Evolutionary conservation across 2,797 vertebrate species (phyloP), one percentile per base, ranked within the genome.

Genomic region (Sciurus carolinensis): DNA sequence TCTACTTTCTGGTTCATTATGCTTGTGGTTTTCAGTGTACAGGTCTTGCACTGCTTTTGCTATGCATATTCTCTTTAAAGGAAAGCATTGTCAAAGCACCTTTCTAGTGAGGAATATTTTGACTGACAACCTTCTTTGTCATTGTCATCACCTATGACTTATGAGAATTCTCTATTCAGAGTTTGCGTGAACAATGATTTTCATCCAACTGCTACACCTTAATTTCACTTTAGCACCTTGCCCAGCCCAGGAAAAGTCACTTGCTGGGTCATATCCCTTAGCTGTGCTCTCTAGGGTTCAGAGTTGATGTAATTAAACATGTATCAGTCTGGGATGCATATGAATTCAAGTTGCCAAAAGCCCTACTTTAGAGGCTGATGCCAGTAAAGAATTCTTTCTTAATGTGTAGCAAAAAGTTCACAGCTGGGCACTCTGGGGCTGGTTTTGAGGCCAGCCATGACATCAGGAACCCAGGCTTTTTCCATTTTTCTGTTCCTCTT

Each of bases 31-130:
- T 71, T 89, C 18, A 20, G 42, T 30, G 47, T 79, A 24, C 3
- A 18, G 47, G 9, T 80, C 66, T 86, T 77, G 17, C 2, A 59
- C 7, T 82, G 66, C 54, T 95, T 94, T 71, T 80, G 17, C 80
- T 59, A 7, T 24, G 44, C 39, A 80, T 20, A 59, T 76, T 87
- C 85, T 86, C 64, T 87, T 86, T 97, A 73, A 87, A 95, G 24
- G 20, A 52, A 88, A 85, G 4, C 73, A 76, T 94, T 73, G 15
- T 11, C 14, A 66, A 71, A 71, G 36, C 17, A 22, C 20, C 20
- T 39, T 59, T 93, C 47, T 54, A 26, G 30, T 28, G n/a, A 85
- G 28, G n/a, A 66, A 26, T 6, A 24, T 67, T 93, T 87, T 67
- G 18, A 47, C 30, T 71, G 57, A 73, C 22, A 75, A 54, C 13